Percentiles rank a stretch among this genome's conserved stretches.
Conservation (phyloP, 2,797 vertebrate species). For the Enteromius thamalakanensis region DNA sequence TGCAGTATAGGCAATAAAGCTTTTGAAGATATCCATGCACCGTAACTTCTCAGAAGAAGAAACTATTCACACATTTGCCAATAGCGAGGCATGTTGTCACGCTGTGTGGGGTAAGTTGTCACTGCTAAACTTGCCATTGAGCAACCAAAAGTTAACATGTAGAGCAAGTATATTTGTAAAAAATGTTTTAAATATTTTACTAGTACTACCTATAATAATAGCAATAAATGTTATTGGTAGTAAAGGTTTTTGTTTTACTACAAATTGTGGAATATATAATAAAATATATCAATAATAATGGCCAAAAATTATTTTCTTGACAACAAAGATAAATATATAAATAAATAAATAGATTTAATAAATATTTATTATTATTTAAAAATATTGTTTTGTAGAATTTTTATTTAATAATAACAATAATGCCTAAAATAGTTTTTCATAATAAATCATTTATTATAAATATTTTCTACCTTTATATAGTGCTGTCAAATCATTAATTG, state of each 20-base stretch:
- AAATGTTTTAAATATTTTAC: not conserved
- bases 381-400: no score
- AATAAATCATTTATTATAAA: no score
- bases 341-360: no score
- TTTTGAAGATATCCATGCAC: not conserved
- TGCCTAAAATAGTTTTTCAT: no score
- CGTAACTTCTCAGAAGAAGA: not conserved
- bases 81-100: not conserved
- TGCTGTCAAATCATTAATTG: no score
- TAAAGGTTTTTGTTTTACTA: not conserved
- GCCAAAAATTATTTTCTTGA: not conserved
- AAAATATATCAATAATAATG: not conserved
- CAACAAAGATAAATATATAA: not conserved
- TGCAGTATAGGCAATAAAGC: not conserved
- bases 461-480: no score
- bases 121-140: not conserved
- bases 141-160: no score
- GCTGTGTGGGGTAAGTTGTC: not conserved
- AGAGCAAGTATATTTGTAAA: not conserved
- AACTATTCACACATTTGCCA: not conserved
- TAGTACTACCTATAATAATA: not conserved
- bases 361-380: no score
- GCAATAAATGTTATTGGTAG: not conserved
- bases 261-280: not conserved
- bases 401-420: no score